Base-by-base conservation (phyloP, 2,113 vertebrate species). In the Gasterosteus nipponicus region DNA sequence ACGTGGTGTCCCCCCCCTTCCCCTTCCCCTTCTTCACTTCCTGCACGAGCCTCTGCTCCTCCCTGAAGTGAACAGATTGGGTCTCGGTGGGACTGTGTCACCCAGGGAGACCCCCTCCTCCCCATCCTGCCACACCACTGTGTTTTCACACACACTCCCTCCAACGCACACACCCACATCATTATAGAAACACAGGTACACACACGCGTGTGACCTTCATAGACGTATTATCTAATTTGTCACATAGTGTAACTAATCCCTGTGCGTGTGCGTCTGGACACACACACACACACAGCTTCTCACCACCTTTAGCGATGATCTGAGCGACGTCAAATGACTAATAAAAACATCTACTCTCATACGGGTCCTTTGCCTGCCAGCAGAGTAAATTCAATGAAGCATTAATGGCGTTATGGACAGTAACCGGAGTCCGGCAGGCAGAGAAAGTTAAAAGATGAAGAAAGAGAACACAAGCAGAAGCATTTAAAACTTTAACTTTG, bases 51-150 rank as follows among this genome's bases (percentile, higher is more conserved):
- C 56, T 69, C 78, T 80, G 56, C 11, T 79, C 73, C 81, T 91
- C 86, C 88, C 92, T 92, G 86, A 86, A 87, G 88, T 93, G 93
- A 95, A 94, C 94, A 95, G 94, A 94, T 94, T 95, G 93, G 86
- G 93, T 94, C 94, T 94, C 94, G 22, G 92, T 94, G 94, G 94
- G 94, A 94, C 88, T 65, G 85, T 89, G 91, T 92, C 89, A 92
- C 94, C 94, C 82, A 92, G 93, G 92, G 94, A 94, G 93, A 89
- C 83, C 83, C 83, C 83, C 87, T 86, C 91, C 85, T 88, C 87
- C 85, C 85, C 86, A 91, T 92, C 84, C 88, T 89, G 87, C 89
- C 86, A 87, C 83, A 81, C 73, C 49, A 56, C 76, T 62, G 65
- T 77, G 77, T 35, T 66, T 66, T 16, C 62, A 26, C 22, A 26